phyloP scores from a whole-genome alignment of 2,797 vertebrate genomes.

The Onychomys arenicola region DNA sequence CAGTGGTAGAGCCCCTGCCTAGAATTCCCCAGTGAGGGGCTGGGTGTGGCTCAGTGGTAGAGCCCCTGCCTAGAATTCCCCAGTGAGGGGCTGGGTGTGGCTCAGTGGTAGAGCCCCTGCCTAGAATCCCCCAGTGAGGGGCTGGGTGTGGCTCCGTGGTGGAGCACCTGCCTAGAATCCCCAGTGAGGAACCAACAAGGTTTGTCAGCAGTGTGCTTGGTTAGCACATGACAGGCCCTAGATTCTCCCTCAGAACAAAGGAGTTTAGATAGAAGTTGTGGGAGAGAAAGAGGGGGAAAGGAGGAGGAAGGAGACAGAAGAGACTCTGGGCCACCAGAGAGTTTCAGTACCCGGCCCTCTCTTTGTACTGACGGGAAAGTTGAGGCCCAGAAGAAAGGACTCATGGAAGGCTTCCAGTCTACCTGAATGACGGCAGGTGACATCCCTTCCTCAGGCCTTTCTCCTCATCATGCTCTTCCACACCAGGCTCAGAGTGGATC shows the following conservation, averaged over 20 bases:
- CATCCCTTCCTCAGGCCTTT: background rate
- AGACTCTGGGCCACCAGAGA: background rate
- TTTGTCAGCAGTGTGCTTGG: background rate
- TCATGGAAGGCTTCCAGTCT: background rate
- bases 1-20: no score
- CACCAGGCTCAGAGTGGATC: background rate
- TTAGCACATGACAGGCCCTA: background rate
- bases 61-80: no score
- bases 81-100: no score
- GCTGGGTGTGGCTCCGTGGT: no score
- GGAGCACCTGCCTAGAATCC: background rate
- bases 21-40: no score
- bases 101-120: no score
- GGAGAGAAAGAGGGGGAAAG: background rate
- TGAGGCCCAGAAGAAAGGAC: background rate
- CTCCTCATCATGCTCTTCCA: background rate
- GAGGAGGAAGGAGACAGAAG: background rate
- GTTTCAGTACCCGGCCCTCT: background rate
- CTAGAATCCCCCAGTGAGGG: background rate
- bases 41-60: no score
- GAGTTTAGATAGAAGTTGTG: background rate
- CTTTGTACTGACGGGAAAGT: background rate
- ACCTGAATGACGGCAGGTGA: background rate
- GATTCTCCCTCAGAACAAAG: background rate
- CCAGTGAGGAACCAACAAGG: background rate